Evolutionary conservation across 1,140 invertebrate species (phyloP).

Genomic region (Bactericera cockerelli): DNA sequence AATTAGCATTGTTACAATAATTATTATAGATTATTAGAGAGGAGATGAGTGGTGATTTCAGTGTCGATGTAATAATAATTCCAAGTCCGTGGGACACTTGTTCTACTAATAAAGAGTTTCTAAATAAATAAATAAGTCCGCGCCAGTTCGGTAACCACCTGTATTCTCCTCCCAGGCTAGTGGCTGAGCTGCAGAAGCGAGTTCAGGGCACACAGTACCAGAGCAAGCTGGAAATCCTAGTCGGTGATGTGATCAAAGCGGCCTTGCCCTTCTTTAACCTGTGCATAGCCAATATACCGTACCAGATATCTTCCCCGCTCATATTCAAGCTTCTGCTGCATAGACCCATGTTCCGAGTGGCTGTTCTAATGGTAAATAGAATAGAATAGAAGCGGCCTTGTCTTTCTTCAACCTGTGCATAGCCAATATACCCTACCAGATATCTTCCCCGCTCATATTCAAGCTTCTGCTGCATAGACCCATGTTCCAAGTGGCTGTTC

Average conservation of each 20-base stretch:
- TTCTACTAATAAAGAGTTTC: too few relatives aligned
- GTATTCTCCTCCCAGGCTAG: slow-evolving; percentile 42
- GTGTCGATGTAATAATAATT: too few relatives aligned
- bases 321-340: slow-evolving; percentile 95
- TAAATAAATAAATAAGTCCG: too few relatives aligned
- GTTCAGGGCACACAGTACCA: slow-evolving; percentile 77
- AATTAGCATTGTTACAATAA: too few relatives aligned
- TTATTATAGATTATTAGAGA: too few relatives aligned
- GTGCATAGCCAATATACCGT: slow-evolving; percentile 99
- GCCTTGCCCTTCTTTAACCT: slow-evolving; percentile 96
- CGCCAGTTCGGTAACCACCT: too few relatives aligned
- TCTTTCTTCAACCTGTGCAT: slow-evolving; percentile 99
- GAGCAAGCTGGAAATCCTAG: slow-evolving; percentile 78
- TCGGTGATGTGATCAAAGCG: slow-evolving; percentile 89
- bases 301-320: slow-evolving; percentile 96
- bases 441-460: slow-evolving; percentile 95
- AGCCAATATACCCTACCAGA: slow-evolving; percentile 98
- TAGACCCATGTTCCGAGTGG: slow-evolving; percentile 72
- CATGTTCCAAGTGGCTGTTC: slow-evolving; percentile 79
- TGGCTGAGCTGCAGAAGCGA: slow-evolving; percentile 95
- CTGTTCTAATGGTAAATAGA: slow-evolving; percentile 80
- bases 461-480: slow-evolving; percentile 86
- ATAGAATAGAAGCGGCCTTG: slow-evolving; percentile 81
- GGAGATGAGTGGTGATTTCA: too few relatives aligned
- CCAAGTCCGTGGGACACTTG: too few relatives aligned